A percentile compares a stretch with the other conserved stretches of the same genome.
phyloP scores from a whole-genome alignment of 2,888 invertebrate species.

The Morpho helenor region DNA sequence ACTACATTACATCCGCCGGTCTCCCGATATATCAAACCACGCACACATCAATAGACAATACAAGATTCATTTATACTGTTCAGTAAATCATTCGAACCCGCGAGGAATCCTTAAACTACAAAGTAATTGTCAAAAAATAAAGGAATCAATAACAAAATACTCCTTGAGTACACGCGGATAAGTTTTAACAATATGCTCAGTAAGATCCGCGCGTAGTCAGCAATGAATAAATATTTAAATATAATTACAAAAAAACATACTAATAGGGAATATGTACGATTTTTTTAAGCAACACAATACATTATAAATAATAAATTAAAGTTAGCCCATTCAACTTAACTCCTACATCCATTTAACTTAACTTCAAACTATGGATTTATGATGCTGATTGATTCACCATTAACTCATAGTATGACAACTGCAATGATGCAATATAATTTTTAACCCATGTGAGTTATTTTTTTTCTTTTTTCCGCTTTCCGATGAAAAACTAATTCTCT shows the following conservation, averaged over 20 bases:
- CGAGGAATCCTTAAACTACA: constrained; percentile 39
- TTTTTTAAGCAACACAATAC: not conserved
- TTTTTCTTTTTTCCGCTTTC: too few species aligned
- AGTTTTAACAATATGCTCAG: constrained; percentile 12
- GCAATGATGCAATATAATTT: too few species aligned
- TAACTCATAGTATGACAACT: too few species aligned
- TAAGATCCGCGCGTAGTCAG: constrained; percentile 15
- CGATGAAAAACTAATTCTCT: too few species aligned
- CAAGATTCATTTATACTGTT: constrained; percentile 16
- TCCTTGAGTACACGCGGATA: constrained; percentile 32
- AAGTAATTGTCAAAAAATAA: constrained; percentile 72
- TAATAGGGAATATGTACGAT: not conserved
- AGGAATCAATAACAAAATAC: constrained; percentile 53
- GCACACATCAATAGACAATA: constrained; percentile 4
- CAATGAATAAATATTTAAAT: constrained; percentile 63
- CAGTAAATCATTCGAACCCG: constrained; percentile 15
- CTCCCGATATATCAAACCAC: constrained; percentile 1
- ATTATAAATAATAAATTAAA: too few species aligned
- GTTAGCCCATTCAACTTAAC: too few species aligned
- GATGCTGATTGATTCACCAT: too few species aligned
- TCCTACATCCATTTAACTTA: too few species aligned
- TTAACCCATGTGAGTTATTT: too few species aligned
- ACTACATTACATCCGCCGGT: constrained; percentile 38
- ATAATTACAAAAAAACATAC: constrained; percentile 41
- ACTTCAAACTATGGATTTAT: too few species aligned